Percentiles rank a stretch among this genome's conserved stretches.
Evolutionary conservation across 2,888 invertebrate genomes (phyloP).

Genomic region (Perizoma flavofasciatum): DNA sequence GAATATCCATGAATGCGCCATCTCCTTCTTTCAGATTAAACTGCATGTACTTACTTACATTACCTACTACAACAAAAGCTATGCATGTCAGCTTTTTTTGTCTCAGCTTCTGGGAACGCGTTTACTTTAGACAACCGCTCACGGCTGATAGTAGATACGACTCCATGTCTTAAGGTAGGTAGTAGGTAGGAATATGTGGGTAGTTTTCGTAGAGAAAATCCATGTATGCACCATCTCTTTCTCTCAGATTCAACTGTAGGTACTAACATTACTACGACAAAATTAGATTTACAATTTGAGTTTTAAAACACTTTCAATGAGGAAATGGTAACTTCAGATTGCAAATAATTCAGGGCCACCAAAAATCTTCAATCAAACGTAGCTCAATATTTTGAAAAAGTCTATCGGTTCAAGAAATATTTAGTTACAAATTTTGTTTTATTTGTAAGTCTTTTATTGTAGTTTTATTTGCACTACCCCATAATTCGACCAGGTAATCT

Average conservation of each 20-base stretch:
- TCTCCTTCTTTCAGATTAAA: neutral
- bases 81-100: neutral
- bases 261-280: neutral
- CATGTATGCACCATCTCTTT: neutral
- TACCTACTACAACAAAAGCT: neutral
- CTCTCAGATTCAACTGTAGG: neutral
- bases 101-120: conserved; percentile 52
- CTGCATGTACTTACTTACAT: neutral
- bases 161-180: conserved; percentile 77
- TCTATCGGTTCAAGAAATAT: too few species aligned
- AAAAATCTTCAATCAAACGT: too few species aligned
- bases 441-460: too few species aligned
- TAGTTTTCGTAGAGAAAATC: conserved; percentile 5
- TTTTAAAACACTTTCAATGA: too few species aligned
- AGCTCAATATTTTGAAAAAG: too few species aligned
- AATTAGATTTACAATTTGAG: neutral
- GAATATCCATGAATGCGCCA: neutral
- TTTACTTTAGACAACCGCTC: conserved; percentile 68
- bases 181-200: neutral
- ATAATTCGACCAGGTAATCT: too few species aligned
- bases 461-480: too few species aligned
- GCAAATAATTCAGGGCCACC: too few species aligned
- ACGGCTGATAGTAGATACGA: conserved; percentile 79
- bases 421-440: too few species aligned
- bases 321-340: too few species aligned